phyloP scores from a whole-genome alignment of 2,113 vertebrate genomes.

The Talpa occidentalis region DNA sequence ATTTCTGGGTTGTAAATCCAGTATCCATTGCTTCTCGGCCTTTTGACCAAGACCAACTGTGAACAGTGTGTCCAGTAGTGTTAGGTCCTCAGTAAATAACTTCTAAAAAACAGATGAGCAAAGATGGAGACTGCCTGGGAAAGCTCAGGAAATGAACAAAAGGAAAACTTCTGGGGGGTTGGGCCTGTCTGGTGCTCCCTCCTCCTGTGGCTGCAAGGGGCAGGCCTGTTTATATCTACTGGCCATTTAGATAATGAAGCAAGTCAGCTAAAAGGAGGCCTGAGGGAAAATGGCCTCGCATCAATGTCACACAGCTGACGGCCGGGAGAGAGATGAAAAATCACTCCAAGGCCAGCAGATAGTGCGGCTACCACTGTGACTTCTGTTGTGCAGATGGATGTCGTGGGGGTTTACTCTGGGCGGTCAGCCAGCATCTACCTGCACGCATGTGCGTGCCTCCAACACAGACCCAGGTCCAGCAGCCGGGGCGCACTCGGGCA shows the following conservation, averaged over 20 bases:
- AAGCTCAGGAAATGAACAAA: background rate
- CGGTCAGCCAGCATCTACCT: background rate
- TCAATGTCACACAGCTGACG: background rate
- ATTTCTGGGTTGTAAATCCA: background rate
- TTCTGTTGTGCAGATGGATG: background rate
- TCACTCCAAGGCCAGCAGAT: background rate
- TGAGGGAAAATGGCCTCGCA: background rate
- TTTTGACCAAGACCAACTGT: background rate
- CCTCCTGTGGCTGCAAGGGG: background rate
- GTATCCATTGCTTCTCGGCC: background rate
- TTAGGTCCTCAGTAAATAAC: background rate
- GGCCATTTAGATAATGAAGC: background rate
- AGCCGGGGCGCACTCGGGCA: rapidly evolving
- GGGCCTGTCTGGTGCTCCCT: background rate
- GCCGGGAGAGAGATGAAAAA: background rate
- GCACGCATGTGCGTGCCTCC: background rate
- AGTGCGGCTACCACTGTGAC: background rate
- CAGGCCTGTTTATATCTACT: background rate
- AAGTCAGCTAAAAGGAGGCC: background rate
- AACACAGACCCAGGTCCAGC: background rate
- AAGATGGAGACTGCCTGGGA: background rate
- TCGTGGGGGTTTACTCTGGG: background rate
- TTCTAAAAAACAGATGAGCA: background rate
- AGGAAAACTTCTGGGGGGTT: background rate
- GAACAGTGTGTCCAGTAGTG: background rate